phyloP scores from a whole-genome alignment of 1,140 invertebrate genomes.

The Drosophila sucinea region DNA sequence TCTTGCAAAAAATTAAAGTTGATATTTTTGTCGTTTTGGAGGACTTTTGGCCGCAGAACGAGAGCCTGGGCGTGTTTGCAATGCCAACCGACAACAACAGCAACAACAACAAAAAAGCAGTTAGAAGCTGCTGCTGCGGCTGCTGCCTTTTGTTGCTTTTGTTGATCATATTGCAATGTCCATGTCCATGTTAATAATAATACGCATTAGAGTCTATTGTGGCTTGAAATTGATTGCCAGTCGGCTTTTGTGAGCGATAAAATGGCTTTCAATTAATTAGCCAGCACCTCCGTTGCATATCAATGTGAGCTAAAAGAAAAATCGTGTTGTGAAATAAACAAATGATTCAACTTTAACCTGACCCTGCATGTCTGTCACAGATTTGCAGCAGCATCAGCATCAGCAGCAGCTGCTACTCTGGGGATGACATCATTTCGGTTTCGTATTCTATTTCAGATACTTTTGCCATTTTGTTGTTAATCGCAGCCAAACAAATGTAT shows the following conservation, averaged over 20 bases:
- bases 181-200: conserved; percentile 53
- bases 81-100: conserved; percentile 48
- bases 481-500: conserved; percentile 56
- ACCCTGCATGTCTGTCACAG: conserved; percentile 82
- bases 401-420: conserved; percentile 26
- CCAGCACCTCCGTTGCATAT: conserved; percentile 57
- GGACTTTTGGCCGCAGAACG: conserved; percentile 41
- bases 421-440: conserved; percentile 64
- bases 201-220: conserved; percentile 65
- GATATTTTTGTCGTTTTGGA: conserved; percentile 52
- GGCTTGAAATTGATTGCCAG: conserved; percentile 64
- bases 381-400: conserved; percentile 43
- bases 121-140: conserved; percentile 49
- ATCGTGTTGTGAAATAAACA: conserved; percentile 73
- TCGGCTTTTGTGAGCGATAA: conserved; percentile 72
- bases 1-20: conserved; percentile 64
- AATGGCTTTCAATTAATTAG: conserved; percentile 77
- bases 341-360: conserved; percentile 83
- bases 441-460: conserved; percentile 31
- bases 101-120: conserved; percentile 27
- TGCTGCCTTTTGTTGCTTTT: conserved; percentile 41
- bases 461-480: conserved; percentile 67
- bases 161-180: conserved; percentile 51
- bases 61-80: conserved; percentile 60
- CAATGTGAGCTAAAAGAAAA: conserved; percentile 73